Base-by-base conservation (phyloP, 1,140 invertebrate species). In the Tetraneura akinire region DNA sequence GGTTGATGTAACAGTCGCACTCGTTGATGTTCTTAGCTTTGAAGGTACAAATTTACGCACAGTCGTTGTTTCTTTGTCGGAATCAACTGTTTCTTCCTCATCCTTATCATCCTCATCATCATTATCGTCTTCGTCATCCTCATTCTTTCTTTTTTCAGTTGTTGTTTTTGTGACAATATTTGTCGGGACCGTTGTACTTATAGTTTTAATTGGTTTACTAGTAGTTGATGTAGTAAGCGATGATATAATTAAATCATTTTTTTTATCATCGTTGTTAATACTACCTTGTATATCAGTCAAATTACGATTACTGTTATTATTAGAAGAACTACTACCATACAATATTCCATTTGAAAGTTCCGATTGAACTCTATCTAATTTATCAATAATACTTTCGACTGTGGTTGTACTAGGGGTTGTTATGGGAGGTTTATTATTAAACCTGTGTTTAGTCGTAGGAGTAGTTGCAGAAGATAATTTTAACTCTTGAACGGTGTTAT, bases 361-460 rank as follows among this genome's bases (percentile, higher is more conserved):
- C 0, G 93, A 94, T 82, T 94, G 92, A 14, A 93, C 92, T 71
- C 91, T 87, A 84, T 94, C 93, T 80, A 94, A 86, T 85, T 94
- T 94, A 82, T 94, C 93, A 81, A 92, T 93, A 49, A 94, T 92
- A 84, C 92, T 94, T 45, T 78, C 74, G 10, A 57, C 74, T 26
- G 74, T 78, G 6, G 74, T 57, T 18, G 74, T 57, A 18, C 37
- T 60, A 11, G 53, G 26, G 16, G 74, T 62, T 45, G 55, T 60
- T 26, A 23, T 78, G 11, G 23, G 1, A 18, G 55, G 68, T 51
- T 51, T 71, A 51, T 51, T 71, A 23, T 71, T 71, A 32, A 71
- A 71, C 11, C 68, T 71, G 14, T 71, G 68, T 29, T 71, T 57
- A 18, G 32, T 42, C 16, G 32, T 45, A 16, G 53, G 16, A 18